Evolutionary conservation across 2,888 invertebrate species (phyloP).

Genomic region (Acleris emargana): DNA sequence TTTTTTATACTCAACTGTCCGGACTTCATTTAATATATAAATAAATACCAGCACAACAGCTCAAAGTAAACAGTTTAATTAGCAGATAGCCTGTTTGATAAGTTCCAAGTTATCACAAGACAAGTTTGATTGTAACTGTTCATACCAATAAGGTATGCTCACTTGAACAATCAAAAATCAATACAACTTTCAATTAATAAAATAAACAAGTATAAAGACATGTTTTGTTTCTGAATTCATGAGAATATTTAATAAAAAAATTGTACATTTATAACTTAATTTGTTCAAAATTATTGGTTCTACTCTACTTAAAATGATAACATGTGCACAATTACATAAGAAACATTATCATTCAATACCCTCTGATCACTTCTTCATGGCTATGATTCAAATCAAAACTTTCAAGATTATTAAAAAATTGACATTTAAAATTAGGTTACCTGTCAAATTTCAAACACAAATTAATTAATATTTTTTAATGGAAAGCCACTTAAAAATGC

Average conservation of each 20-base stretch:
- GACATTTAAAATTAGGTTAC: slow-evolving; percentile 36
- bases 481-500: slow-evolving; percentile 11
- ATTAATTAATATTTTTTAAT: slow-evolving; percentile 27
- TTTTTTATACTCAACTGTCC: background rate
- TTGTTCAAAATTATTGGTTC: background rate
- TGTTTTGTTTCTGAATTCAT: too few species aligned
- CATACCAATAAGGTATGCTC: background rate
- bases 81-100: slow-evolving; percentile 33
- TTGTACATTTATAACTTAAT: too few species aligned
- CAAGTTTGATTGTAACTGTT: slow-evolving; percentile 11
- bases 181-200: too few species aligned
- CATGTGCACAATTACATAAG: background rate
- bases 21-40: background rate
- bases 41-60: slow-evolving; percentile 11
- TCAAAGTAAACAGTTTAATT: slow-evolving; percentile 27
- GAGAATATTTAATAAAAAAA: too few species aligned
- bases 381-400: slow-evolving; percentile 10
- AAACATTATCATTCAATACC: background rate
- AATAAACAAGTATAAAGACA: too few species aligned
- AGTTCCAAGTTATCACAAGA: slow-evolving; percentile 18
- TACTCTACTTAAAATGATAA: background rate
- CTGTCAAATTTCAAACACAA: slow-evolving; percentile 34
- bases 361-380: background rate
- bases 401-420: slow-evolving; percentile 21
- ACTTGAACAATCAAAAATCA: too few species aligned